Evolutionary conservation across 2,888 invertebrate genomes (phyloP), one percentile per base, ranked within the genome.

Genomic region (Pollenia labialis): DNA sequence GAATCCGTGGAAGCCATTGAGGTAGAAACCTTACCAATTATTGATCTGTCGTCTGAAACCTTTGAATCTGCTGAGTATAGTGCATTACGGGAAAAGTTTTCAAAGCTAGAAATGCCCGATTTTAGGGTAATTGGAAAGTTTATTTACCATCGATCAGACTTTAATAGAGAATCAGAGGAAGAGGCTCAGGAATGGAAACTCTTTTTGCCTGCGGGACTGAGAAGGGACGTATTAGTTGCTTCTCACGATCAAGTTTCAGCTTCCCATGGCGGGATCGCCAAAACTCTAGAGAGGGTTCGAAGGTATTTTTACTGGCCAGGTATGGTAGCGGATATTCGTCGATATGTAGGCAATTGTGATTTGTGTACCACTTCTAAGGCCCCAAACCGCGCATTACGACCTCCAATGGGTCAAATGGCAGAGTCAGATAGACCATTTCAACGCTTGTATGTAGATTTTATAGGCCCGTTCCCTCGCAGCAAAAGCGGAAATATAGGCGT

Each of bases 281-380:
- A 58, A 32, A 58, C 58, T 14, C 11, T 58, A 14, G 58, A 58
- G 2, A 32, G 56, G 23, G 56, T 56, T 8, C 56, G 16, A 10
- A 56, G 58, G n/a, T 58, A 40, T 4, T 58, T 58, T 12, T 58
- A 32, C 14, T 58, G 58, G 58, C 58, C 23, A 32, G 58, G 58
- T 2, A 58, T 58, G 32, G 32, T 58, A 12, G 58, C 40, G 14
- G 58, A 58, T 23, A 14, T 58, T 12, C 11, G 40, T 1, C 23
- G 11, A 40, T 58, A 58, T 14, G 14, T 58, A 4, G 7, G 4
- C 11, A 40, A 3, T 1, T 58, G 58, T 32, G 40, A 12, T 8
- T 40, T 12, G 3, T 58, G 58, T 40, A 40, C 12, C 3, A 58
- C 58, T 3, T 58, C 58, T 12, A 60, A 60, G 10, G n/a, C 2